These are phyloP conservation scores for Helogale parvula DNA, from an alignment of 2,113 vertebrate species.

Conservation along the genomic window DNA sequence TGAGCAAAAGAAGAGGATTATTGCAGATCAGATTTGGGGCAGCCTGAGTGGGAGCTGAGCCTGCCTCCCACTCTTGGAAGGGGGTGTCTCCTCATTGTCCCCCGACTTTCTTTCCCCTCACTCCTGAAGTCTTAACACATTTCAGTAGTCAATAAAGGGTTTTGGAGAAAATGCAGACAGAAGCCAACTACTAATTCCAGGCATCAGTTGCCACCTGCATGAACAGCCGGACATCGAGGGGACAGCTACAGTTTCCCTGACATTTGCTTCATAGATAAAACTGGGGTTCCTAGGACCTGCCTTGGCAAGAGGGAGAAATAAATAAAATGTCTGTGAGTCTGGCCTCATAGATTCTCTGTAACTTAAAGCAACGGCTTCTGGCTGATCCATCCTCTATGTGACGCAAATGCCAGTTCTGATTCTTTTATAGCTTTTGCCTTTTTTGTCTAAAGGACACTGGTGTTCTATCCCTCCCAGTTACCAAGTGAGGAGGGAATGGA, in stretches of 20 bases:
- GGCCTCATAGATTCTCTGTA: slow-evolving; percentile 49
- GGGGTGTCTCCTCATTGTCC: background rate
- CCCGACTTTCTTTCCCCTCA: background rate
- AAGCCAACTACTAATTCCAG: slow-evolving; percentile 19
- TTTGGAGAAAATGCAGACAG: slow-evolving; percentile 5
- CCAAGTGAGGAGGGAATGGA: background rate
- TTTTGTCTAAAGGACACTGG: slow-evolving; percentile 25
- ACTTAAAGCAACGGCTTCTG: background rate
- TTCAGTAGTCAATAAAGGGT: background rate
- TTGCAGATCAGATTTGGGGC: background rate
- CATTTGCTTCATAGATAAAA: slow-evolving; percentile 44
- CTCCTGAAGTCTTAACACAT: background rate
- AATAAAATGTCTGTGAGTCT: background rate
- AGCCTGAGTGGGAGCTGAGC: background rate
- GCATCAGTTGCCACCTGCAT: background rate
- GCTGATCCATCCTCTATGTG: background rate
- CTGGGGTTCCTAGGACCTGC: background rate
- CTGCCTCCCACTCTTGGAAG: background rate
- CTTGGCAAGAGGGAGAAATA: slow-evolving; percentile 43
- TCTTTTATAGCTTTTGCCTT: slow-evolving; percentile 44
- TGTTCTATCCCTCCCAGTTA: background rate
- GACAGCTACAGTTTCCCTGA: background rate
- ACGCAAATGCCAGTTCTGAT: slow-evolving; percentile 43
- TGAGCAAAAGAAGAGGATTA: background rate
- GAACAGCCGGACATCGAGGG: background rate